phyloP scores from a whole-genome alignment of 2,888 invertebrate species.

The Drosophila formosana region DNA sequence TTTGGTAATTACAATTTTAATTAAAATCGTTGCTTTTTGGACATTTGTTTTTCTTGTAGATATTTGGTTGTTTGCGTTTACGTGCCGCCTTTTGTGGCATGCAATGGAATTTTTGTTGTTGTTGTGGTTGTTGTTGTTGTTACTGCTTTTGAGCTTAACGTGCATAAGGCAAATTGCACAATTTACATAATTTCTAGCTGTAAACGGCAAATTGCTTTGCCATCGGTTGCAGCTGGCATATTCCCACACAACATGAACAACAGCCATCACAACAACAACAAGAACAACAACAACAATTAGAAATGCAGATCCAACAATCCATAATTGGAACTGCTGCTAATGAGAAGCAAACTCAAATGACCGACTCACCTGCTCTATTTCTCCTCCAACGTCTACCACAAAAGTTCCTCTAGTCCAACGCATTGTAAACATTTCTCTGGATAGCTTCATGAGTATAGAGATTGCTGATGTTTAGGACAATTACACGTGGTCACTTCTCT shows the following conservation, averaged over 20 bases:
- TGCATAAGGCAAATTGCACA: constrained; percentile 40
- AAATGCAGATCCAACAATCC: constrained; percentile 23
- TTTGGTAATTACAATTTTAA: constrained; percentile 57
- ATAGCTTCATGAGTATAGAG: neutral
- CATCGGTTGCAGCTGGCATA: constrained; percentile 13
- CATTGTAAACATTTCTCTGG: constrained; percentile 19
- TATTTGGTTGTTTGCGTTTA: constrained; percentile 17
- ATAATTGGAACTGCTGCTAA: constrained; percentile 40
- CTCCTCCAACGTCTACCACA: neutral
- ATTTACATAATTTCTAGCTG: constrained; percentile 38
- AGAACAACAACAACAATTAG: constrained; percentile 7
- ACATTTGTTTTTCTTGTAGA: constrained; percentile 27
- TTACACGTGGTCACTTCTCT: neutral
- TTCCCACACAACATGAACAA: constrained; percentile 18
- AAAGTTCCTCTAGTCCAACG: neutral
- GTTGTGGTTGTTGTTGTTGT: constrained; percentile 1
- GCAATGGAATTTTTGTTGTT: constrained; percentile 20
- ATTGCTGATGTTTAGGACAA: constrained; percentile 10
- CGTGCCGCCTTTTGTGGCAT: constrained; percentile 22
- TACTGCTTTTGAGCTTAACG: constrained; percentile 21
- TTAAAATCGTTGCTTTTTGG: constrained; percentile 55
- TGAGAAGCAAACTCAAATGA: constrained; percentile 34
- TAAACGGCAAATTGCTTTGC: constrained; percentile 28
- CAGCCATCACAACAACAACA: constrained; percentile 5
- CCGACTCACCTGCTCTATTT: constrained; percentile 7